Conservation (phyloP, 1,140 invertebrate genomes). For the Aphis gossypii region DNA sequence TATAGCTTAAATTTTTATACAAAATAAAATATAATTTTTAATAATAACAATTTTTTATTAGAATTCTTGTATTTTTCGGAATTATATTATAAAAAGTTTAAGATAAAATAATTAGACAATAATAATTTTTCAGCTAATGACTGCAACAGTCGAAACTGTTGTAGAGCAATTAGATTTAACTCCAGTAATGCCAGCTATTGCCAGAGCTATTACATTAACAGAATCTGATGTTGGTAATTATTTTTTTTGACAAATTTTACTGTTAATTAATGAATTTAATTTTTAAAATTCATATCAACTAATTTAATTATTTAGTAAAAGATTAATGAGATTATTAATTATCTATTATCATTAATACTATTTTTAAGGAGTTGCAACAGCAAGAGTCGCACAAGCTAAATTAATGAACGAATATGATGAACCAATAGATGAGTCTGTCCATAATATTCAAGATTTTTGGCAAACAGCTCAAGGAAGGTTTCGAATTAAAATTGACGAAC, state of each 20-base stretch:
- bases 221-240: constrained; percentile 82
- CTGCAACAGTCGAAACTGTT: constrained; percentile 90
- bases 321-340: background rate
- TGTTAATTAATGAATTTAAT: background rate
- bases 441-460: constrained; percentile 85
- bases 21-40: background rate
- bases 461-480: constrained; percentile 91
- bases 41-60: background rate
- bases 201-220: constrained; percentile 86
- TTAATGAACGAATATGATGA: constrained; percentile 76
- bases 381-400: constrained; percentile 73
- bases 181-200: constrained; percentile 79
- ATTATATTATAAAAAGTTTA: background rate
- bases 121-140: constrained; percentile 77
- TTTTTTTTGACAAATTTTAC: background rate
- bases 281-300: background rate
- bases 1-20: background rate
- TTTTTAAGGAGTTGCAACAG: constrained; percentile 68
- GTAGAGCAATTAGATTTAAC: constrained; percentile 85
- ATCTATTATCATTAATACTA: background rate
- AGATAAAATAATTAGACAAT: background rate
- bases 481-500: constrained; percentile 86
- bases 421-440: constrained; percentile 71
- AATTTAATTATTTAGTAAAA: background rate
- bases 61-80: background rate